Evolutionary conservation across 2,113 vertebrate species (phyloP), one percentile per base, ranked within the genome.

Genomic region (Ia io): DNA sequence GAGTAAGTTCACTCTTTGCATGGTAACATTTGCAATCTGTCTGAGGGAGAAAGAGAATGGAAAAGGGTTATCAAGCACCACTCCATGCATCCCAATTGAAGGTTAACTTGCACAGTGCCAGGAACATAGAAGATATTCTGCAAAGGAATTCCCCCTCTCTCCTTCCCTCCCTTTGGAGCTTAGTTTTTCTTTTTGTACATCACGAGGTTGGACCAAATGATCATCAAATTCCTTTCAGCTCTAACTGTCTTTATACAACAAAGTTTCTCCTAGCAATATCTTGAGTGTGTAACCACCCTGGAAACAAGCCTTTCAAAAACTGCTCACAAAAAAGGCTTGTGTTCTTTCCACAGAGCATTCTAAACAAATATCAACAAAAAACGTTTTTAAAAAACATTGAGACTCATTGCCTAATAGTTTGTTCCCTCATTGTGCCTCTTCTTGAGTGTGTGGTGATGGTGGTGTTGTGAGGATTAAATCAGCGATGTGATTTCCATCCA

Each of bases 261-360:
- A 85, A 92, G 59, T 79, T 84, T 96, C 92, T 95, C 90, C 95
- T 96, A 96, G 92, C 95, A 97, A 88, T 93, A 61, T 51, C 94
- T 93, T 89, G 28, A 82, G 90, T 96, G 95, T 85, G 40, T n/a
- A n/a, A 92, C n/a, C 40, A 42, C 94, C 94, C 88, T 90, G 94
- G 96, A 97, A 92, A 88, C 73, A n/a, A 90, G 84, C 47, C 78
- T 96, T 97, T 95, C 65, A 96, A 83, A 74, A 51, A 42, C 37
- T 49, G 28, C 88, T 92, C 28, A 95, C 73, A 90, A 95, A 94
- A 94, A 85, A 92, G 90, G 12, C 67, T 89, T 88, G 53, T 92
- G 84, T 96, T 93, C 92, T 95, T 95, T 92, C 61, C 83, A 90
- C 71, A 70, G 73, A 87, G 6, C 20, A 14, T 95, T 92, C 67